Base-by-base conservation (phyloP, 2,113 vertebrate genomes). In the Cryptomyrus ogoouensis region DNA sequence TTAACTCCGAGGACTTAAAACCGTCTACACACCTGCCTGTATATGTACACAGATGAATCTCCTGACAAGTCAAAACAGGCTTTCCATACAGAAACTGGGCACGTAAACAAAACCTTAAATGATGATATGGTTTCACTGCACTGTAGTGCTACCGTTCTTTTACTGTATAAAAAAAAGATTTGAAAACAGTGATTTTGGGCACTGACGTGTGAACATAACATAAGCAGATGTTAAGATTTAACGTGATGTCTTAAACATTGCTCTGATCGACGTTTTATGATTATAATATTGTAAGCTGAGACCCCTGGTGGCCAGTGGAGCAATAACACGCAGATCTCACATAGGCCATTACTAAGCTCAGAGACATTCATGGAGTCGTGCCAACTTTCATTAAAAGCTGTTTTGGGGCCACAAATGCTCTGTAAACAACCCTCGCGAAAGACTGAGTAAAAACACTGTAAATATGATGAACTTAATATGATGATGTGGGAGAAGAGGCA, bases 351-450 rank as follows among this genome's bases (percentile, higher is more conserved):
- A 27, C 6, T 53, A 88, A 88, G 66, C 49, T 39, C 5, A 87
- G 62, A 52, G 62, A 39, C 39, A 35, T 47, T 21, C 13, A 5
- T 70, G n/a, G 80, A 86, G 83, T 47, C n/a, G 1, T 31, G 24
- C 44, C 46, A 27, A 35, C 39, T 52, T 52, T 5, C 42, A 85
- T 90, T 58, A 50, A 53, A 50, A 42, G 89, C 46, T 9, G 42
- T 35, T 47, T 27, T 46, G 44, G 31, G 70, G 66, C 10, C 42
- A 89, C 44, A 10, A 88, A 62, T 27, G 46, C 39, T 88, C 53
- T 39, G 83, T 87, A 89, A 91, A 90, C 89, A 90, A 44, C 50
- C 77, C 49, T 77, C 46, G 13, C n/a, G 52, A 49, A 90, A 88
- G 89, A 86, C 49, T 47, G 62, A 35, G 83, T 27, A 89, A 49